Percentiles rank a stretch among this genome's conserved stretches.
These are phyloP conservation scores for Erebia aethiops DNA, from an alignment of 2,888 invertebrate genomes.

Conservation along the genomic window DNA sequence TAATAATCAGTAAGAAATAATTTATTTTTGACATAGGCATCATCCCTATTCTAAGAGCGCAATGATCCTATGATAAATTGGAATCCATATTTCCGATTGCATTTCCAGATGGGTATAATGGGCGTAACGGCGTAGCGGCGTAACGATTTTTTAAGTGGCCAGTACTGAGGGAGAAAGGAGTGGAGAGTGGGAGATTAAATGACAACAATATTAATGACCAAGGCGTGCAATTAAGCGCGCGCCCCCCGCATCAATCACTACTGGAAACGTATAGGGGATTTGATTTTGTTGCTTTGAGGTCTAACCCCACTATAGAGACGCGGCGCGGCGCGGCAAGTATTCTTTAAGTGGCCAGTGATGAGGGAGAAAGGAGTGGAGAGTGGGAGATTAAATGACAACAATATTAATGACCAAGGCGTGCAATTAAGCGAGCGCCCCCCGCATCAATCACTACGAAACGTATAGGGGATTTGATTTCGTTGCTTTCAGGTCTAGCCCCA, in stretches of 20 bases:
- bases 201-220: constrained; percentile 70
- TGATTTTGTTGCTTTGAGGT: constrained; percentile 60
- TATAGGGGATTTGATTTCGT: constrained; percentile 54
- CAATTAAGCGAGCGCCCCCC: constrained; percentile 59
- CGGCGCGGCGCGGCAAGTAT: no score
- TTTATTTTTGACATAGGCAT: no score
- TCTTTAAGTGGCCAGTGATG: constrained; percentile 29
- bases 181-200: constrained; percentile 58
- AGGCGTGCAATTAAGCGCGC: constrained; percentile 61
- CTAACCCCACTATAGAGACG: no score
- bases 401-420: constrained; percentile 67
- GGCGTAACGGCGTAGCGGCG: constrained; percentile 33
- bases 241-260: constrained; percentile 62
- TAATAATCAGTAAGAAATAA: no score
- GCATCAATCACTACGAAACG: constrained; percentile 64
- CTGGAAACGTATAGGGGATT: constrained; percentile 48
- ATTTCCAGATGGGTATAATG: constrained; percentile 22
- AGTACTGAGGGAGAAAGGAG: constrained; percentile 19
- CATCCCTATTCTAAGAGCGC: no score
- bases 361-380: constrained; percentile 21
- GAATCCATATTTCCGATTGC: constrained; percentile 1
- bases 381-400: constrained; percentile 66
- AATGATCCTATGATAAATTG: constrained; percentile 4
- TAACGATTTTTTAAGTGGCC: constrained; percentile 40
- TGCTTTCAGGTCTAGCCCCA: constrained; percentile 48